Evolutionary conservation across 2,113 vertebrate species (phyloP), one percentile per base, ranked within the genome.

Genomic region (Saguinus imperator): DNA sequence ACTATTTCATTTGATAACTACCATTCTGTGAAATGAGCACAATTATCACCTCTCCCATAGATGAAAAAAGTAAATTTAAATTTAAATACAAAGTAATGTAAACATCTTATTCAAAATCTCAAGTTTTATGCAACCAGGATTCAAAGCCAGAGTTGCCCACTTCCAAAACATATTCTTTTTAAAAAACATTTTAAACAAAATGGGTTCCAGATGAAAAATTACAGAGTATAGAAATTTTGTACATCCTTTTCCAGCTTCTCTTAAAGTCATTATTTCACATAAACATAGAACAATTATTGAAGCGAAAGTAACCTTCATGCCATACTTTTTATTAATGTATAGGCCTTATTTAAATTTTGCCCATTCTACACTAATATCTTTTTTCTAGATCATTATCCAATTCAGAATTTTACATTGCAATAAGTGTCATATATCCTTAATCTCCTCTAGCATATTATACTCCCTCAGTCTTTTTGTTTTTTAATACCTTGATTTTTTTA

Each of bases 61-160:
- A 72, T 57, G 18, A 64, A 21, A 87, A 97, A 84, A 84, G 18
- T 64, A 14, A 70, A 85, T 37, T 95, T 86, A 64, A 91, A 94
- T 45, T 6, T 77, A 79, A 86, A 77, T 58, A 64, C 82, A 79
- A 94, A 82, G 21, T 48, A 93, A n/a, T 58, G 50, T 82, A 90
- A 73, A 70, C 35, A 43, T 13, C 83, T 70, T 89, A 29, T 58
- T 23, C 25, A 75, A 84, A 84, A 77, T 66, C 73, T 70, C 13
- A 64, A 23, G n/a, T 73, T 93, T 58, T 32, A 6, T 89, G 82
- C 96, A 92, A 93, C 1, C 7, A 81, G 25, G 16, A 72, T 87
- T 92, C 75, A 91, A 79, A 91, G 18, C 5, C 66, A 91, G 9
- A 66, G 37, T 82, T 82, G 3, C n/a, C 58, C 58, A 20, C 61